Percentiles rank a stretch among this genome's conserved stretches.
Conservation (phyloP, 2,113 vertebrate genomes). For the Leptobrachium ailaonicum region DNA sequence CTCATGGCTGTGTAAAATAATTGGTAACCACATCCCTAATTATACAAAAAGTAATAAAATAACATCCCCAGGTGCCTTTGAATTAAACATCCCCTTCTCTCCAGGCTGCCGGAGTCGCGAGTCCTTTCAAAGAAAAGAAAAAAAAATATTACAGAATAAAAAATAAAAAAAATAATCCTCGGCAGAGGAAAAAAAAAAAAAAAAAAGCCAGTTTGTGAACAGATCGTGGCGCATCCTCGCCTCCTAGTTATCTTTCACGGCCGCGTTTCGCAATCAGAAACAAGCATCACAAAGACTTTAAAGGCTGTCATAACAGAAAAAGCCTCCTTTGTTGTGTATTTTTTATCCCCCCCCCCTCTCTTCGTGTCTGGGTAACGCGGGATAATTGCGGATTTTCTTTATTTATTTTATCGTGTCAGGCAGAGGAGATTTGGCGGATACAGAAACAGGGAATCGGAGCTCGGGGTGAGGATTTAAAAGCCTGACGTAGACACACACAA, state of each 20-base stretch:
- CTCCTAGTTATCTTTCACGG: slow-evolving; percentile 23
- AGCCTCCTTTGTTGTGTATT: slow-evolving; percentile 32
- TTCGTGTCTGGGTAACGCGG: slow-evolving; percentile 16
- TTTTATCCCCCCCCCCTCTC: background rate
- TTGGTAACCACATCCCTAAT: slow-evolving; percentile 39
- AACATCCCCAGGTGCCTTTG: slow-evolving; percentile 44
- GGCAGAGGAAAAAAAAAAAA: background rate
- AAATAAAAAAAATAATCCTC: background rate
- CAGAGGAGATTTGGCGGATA: slow-evolving; percentile 27
- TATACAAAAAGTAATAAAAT: slow-evolving; percentile 41
- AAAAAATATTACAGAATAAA: background rate
- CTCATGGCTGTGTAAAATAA: slow-evolving; percentile 30
- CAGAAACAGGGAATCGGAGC: background rate
- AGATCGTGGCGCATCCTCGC: slow-evolving; percentile 6
- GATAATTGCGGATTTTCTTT: slow-evolving; percentile 38
- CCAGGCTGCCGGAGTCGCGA: slow-evolving; percentile 16
- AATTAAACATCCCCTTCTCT: slow-evolving; percentile 38
- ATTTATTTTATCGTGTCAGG: slow-evolving; percentile 24
- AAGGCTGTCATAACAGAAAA: slow-evolving; percentile 38
- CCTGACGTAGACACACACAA: background rate
- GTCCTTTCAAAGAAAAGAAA: slow-evolving; percentile 12
- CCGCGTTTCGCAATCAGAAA: slow-evolving; percentile 32
- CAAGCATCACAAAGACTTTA: slow-evolving; percentile 21
- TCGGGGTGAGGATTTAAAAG: background rate
- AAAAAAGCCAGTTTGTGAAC: slow-evolving; percentile 9